A percentile compares a stretch with the other conserved stretches of the same genome.
Evolutionary conservation across 1,140 invertebrate species (phyloP).

Genomic region (Hormaphis cornu): DNA sequence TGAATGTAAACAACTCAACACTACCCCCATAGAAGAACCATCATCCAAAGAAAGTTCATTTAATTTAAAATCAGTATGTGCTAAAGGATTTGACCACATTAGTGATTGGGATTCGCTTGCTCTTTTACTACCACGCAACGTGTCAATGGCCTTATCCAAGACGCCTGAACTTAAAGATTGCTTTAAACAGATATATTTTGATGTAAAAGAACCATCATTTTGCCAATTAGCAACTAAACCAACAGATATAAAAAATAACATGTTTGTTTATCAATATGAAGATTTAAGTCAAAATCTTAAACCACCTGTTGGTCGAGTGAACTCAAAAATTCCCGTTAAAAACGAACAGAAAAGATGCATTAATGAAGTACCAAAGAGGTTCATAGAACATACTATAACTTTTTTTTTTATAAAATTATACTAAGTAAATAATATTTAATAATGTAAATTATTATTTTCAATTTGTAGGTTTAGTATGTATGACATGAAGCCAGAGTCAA

Average conservation of each 20-base stretch:
- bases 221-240: background rate
- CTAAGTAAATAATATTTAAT: background rate
- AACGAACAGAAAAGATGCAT: conserved; percentile 11
- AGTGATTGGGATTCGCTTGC: conserved; percentile 85
- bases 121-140: conserved; percentile 72
- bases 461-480: conserved; percentile 26
- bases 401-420: background rate
- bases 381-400: background rate
- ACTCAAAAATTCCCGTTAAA: conserved; percentile 25
- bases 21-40: conserved; percentile 25
- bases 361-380: conserved; percentile 24
- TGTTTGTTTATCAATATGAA: conserved; percentile 26
- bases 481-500: conserved; percentile 17
- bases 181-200: conserved; percentile 22
- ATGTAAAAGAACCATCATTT: conserved; percentile 18
- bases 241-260: background rate
- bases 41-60: conserved; percentile 4
- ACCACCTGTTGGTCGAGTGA: conserved; percentile 17
- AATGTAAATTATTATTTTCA: background rate
- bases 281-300: conserved; percentile 23
- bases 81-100: conserved; percentile 58
- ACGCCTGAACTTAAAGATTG: conserved; percentile 61
- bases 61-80: conserved; percentile 23
- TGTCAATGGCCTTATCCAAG: conserved; percentile 60
- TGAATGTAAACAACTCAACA: conserved; percentile 2